phyloP scores from a whole-genome alignment of 64 coral and sea anemone genomes.

The Anthopleura sola region DNA sequence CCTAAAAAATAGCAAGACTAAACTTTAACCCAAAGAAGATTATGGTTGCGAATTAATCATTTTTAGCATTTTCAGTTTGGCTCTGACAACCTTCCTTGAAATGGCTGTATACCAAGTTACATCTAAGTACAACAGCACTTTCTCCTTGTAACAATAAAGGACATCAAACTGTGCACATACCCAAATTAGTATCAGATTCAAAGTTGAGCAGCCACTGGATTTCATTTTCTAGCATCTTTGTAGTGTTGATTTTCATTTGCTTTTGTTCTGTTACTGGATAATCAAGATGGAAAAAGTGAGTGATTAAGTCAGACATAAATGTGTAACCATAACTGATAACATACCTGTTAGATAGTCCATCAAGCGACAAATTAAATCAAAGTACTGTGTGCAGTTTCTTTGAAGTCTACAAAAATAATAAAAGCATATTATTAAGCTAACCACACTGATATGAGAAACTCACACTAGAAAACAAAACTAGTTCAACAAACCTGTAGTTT shows the following conservation, averaged over 20 bases:
- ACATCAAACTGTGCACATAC: background rate
- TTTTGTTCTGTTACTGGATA: slow-evolving; percentile 72
- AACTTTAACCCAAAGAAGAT: too few species aligned
- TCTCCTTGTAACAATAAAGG: too few species aligned
- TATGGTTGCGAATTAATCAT: too few species aligned
- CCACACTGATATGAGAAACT: background rate
- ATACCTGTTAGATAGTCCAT: slow-evolving; percentile 91
- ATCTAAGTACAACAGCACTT: too few species aligned
- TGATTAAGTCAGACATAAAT: too few species aligned
- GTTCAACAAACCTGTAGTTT: slow-evolving; percentile 57
- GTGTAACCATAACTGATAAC: background rate
- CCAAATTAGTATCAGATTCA: slow-evolving; percentile 75
- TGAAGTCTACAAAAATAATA: slow-evolving; percentile 58
- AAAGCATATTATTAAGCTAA: background rate
- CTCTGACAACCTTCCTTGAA: too few species aligned
- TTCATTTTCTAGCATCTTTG: slow-evolving; percentile 85
- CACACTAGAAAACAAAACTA: background rate
- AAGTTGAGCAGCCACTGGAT: slow-evolving; percentile 88
- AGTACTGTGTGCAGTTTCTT: slow-evolving; percentile 72
- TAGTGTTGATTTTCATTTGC: slow-evolving; percentile 81
- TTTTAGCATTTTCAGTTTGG: too few species aligned
- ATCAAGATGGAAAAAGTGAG: background rate
- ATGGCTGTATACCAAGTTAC: too few species aligned
- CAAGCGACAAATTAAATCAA: slow-evolving; percentile 84
- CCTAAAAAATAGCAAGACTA: too few species aligned